Conservation (phyloP, 2,113 vertebrate species). For the Chloebia gouldiae region DNA sequence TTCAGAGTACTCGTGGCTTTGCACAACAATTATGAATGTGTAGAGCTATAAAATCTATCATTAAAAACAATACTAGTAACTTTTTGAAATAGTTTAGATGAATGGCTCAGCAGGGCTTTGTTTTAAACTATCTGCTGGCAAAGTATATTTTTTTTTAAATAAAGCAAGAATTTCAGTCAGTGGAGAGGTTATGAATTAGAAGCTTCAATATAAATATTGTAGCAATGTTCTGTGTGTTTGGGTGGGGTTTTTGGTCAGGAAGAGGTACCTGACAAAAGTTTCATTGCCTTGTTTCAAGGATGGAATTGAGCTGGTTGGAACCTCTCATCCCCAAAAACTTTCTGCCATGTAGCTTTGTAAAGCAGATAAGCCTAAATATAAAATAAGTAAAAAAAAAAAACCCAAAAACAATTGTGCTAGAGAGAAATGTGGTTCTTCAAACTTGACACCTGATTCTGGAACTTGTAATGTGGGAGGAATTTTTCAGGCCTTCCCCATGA, state of each 20-base stretch:
- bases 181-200: background rate
- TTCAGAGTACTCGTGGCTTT: background rate
- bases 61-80: background rate
- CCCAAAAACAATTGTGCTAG: too few species aligned
- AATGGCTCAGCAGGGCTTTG: background rate
- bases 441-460: background rate
- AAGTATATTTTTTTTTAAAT: background rate
- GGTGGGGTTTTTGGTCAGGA: rapidly evolving
- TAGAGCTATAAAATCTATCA: background rate
- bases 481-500: background rate
- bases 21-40: background rate
- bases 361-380: background rate
- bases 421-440: background rate
- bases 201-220: background rate
- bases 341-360: background rate
- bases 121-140: background rate
- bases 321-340: background rate
- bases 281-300: background rate
- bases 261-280: background rate
- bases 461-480: background rate
- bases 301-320: background rate
- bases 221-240: background rate
- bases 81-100: background rate
- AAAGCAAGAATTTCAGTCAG: background rate
- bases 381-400: background rate